Percentiles rank a stretch among this genome's conserved stretches.
Conservation (phyloP, 2,797 vertebrate genomes). For the Mareca penelope region DNA sequence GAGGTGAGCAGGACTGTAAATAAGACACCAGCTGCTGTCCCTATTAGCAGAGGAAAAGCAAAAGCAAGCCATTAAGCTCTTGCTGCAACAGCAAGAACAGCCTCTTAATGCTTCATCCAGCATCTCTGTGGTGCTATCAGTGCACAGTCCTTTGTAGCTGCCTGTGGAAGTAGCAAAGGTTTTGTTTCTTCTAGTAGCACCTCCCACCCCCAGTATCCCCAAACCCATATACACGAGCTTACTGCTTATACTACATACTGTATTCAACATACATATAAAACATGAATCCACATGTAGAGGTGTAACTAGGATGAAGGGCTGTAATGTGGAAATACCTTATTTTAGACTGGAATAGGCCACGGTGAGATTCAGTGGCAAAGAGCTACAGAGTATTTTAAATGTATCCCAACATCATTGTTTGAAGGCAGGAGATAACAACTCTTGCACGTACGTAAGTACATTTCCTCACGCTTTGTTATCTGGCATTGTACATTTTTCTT, state of each 20-base stretch:
- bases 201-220: neutral
- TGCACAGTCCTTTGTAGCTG: neutral
- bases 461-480: neutral
- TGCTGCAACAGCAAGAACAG: neutral
- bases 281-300: neutral
- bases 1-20: neutral
- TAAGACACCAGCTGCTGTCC: neutral
- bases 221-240: neutral
- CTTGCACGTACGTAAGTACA: rapidly evolving
- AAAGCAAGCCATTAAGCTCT: neutral
- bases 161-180: neutral
- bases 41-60: neutral
- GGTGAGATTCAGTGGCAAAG: neutral
- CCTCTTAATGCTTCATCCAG: neutral
- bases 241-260: neutral
- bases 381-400: neutral
- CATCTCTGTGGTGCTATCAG: neutral
- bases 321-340: neutral
- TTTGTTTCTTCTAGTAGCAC: neutral
- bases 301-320: neutral
- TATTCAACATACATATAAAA: neutral
- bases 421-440: neutral
- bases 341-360: neutral
- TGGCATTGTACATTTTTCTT: neutral
- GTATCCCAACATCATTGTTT: neutral